A percentile compares a stretch with the other conserved stretches of the same genome.
These are phyloP conservation scores for Heptranchias perlo DNA, from an alignment of 2,113 vertebrate genomes.

Conservation along the genomic window DNA sequence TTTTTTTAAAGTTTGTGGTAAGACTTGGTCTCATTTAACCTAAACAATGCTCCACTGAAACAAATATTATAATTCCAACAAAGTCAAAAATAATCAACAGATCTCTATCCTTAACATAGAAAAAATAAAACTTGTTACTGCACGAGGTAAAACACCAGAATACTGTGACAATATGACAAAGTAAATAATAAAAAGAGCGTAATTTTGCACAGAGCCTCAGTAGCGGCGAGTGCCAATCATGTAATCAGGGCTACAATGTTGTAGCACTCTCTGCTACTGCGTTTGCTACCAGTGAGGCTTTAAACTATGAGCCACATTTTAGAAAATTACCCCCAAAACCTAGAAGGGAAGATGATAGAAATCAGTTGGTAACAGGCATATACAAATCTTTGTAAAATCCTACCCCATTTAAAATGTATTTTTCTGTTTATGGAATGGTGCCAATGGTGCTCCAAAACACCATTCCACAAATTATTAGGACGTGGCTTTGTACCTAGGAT, in stretches of 20 bases:
- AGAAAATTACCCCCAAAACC: not conserved
- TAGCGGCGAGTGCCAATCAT: not conserved
- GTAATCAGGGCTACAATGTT: not conserved
- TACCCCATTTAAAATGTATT: not conserved
- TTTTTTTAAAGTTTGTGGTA: not conserved
- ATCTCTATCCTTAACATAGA: not conserved
- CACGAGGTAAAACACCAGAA: not conserved
- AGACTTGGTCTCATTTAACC: not conserved
- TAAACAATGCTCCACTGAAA: not conserved
- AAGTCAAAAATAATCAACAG: not conserved
- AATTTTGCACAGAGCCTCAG: not conserved
- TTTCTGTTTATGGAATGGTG: not conserved
- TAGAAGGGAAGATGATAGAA: not conserved
- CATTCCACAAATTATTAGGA: not conserved
- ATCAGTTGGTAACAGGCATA: not conserved
- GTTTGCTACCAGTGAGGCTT: no score
- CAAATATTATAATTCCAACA: not conserved
- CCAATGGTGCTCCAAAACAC: not conserved
- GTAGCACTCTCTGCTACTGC: not conserved
- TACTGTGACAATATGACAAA: not conserved
- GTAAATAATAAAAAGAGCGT: not conserved
- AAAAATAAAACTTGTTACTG: not conserved
- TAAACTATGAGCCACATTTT: not conserved
- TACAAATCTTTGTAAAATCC: not conserved
- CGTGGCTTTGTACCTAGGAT: not conserved